Percentiles rank a stretch among this genome's conserved stretches.
Evolutionary conservation across 2,888 invertebrate genomes (phyloP).

Genomic region (Drosophila macrospina): DNA sequence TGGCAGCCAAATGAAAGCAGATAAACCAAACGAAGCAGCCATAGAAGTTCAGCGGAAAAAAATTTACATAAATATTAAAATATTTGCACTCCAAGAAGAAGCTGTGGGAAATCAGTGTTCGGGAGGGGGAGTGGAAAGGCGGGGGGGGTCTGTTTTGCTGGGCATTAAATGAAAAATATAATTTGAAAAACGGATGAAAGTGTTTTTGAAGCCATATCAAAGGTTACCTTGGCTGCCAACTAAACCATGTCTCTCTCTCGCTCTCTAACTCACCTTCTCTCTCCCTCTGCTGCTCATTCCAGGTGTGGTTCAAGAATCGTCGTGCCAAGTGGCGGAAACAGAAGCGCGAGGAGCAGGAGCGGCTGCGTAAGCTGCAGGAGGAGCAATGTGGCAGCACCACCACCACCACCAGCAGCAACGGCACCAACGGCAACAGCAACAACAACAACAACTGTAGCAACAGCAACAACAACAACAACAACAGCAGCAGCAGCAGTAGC

Average conservation of each 20-base stretch:
- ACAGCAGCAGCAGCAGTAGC: conserved; percentile 6
- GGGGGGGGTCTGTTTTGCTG: not conserved
- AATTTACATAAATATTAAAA: conserved; percentile 59
- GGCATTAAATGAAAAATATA: conserved; percentile 75
- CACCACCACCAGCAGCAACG: conserved; percentile 35
- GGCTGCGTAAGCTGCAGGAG: conserved; percentile 92
- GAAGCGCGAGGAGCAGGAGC: conserved; percentile 94
- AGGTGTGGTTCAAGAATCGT: conserved; percentile 99
- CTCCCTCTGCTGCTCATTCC: conserved; percentile 57
- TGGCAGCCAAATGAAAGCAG: conserved; percentile 16
- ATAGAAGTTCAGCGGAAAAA: conserved; percentile 22
- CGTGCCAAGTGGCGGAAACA: conserved; percentile 98
- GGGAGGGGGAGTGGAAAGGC: not conserved
- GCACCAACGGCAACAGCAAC: conserved; percentile 34
- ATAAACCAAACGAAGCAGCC: conserved; percentile 49
- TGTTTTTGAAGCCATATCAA: conserved; percentile 85
- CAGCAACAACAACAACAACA: conserved; percentile 87
- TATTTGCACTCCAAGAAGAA: conserved; percentile 41
- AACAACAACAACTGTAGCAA: conserved; percentile 23
- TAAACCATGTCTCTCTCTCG: conserved; percentile 25
- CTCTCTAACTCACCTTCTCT: no score
- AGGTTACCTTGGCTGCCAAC: conserved; percentile 54
- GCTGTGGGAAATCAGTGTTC: not conserved
- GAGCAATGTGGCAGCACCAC: conserved; percentile 87
- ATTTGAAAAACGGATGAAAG: conserved; percentile 86